Conservation (phyloP, 2,113 vertebrate genomes). For the Ceuthmochares aereus region DNA sequence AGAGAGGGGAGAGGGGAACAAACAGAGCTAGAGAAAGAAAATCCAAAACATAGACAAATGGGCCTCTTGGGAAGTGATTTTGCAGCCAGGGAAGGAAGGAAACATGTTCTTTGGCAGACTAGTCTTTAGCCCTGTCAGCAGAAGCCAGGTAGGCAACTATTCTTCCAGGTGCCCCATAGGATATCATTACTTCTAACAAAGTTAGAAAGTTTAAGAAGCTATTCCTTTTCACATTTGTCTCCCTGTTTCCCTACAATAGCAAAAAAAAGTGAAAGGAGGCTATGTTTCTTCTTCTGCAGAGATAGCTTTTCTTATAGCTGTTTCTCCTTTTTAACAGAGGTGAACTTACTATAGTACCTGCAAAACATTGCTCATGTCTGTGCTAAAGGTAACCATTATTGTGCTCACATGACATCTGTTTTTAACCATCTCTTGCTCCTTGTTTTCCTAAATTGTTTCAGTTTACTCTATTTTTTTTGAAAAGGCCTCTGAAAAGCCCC, state of each 20-base stretch:
- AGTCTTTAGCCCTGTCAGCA: neutral
- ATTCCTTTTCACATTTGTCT: neutral
- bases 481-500: neutral
- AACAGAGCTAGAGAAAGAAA: neutral
- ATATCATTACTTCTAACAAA: accelerated
- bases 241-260: neutral
- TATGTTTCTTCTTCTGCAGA: neutral
- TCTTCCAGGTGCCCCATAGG: accelerated
- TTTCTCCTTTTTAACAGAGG: neutral
- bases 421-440: neutral
- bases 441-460: neutral
- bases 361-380: neutral
- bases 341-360: neutral
- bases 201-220: neutral
- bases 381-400: neutral
- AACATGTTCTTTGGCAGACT: neutral
- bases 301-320: neutral
- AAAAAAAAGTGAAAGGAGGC: neutral
- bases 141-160: accelerated
- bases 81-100: neutral
- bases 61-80: neutral
- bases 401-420: neutral
- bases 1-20: accelerated
- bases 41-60: neutral
- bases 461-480: neutral